Base-by-base conservation (phyloP, 1,140 invertebrate genomes). In the Hormaphis cornu region DNA sequence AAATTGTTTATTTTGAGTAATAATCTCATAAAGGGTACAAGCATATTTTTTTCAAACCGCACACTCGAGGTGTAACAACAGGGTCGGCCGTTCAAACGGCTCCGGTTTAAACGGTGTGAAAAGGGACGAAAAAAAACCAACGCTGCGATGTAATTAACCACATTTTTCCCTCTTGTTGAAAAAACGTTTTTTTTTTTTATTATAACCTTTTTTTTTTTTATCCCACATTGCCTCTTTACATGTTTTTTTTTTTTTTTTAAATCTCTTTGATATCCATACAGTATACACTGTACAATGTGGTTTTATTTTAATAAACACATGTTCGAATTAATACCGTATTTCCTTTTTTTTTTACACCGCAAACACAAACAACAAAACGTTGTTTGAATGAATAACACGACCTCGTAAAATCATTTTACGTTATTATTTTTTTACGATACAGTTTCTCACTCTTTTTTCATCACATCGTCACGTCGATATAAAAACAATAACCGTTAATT, bases 351-450 rank as follows among this genome's bases (percentile, higher is more conserved):
- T 53, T 3, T 16, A 28, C 7, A 9, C n/a, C n/a, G 16, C 18
- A 53, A 53, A 53, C 18, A 53, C 28, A 53, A 53, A 53, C 52
- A 53, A 53, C 52, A 53, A 53, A 53, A 53, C 26, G n/a, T 53
- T 53, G 5, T 53, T 53, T 53, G 52, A 53, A 53, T 53, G 28
- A 53, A 53, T 33, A 53, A 53, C 52, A 53, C n/a, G 16, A 28
- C 18, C 52, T 28, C 26, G n/a, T n/a, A n/a, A n/a, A n/a, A n/a
- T n/a, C n/a, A n/a, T n/a, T n/a, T n/a, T n/a, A n/a, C n/a, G n/a
- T n/a, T n/a, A n/a, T n/a, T n/a, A n/a, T n/a, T n/a, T n/a, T n/a
- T n/a, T n/a, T n/a, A n/a, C n/a, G n/a, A n/a, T n/a, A n/a, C n/a
- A n/a, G n/a, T n/a, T n/a, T n/a, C n/a, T n/a, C n/a, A n/a, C n/a